Evolutionary conservation across 1,140 invertebrate genomes (phyloP), one percentile per base, ranked within the genome.

Genomic region (Leptinotarsa lineolata): DNA sequence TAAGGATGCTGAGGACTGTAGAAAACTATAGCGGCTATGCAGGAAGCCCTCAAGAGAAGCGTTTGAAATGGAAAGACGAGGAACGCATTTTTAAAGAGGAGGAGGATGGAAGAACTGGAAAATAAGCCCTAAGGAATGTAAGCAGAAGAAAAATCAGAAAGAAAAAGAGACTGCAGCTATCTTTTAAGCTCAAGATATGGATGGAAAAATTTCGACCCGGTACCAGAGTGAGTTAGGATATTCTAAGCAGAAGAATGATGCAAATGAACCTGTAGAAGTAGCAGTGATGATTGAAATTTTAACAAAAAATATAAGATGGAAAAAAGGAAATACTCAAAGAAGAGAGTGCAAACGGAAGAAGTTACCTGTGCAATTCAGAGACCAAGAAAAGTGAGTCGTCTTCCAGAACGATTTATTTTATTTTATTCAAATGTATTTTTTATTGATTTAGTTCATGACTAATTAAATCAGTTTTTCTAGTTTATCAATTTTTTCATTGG

Each of bases 61-160:
- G 90, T 69, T 80, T 90, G 21, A 86, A 90, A 76, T 88, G 86
- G 75, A 92, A 96, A 84, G 94, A 96, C 83, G 94, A 95, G 80
- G 95, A 96, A 84, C 88, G 89, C 76, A 86, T 93, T 20, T 88
- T 86, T 22, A 87, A 89, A 77, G 90, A 92, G 82, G 93, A 95
- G 82, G 90, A 94, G 81, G 88, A 90, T 22, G 93, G 95, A 81
- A 86, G 86, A 68, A 88, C 89, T 30, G 88, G 92, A 66, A 85
- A 92, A 72, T 93, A 95, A 86, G 90, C 93, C 74, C 82, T 94
- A 46, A 73, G 64, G 96, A 96, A 85, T 88, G 89, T 69, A 97
- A 96, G 83, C 93, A 97, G 79, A 91, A 89, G 74, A 96, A 96
- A 82, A 99, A 98, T 82, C 90, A 95, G 79, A 97, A 97, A 12